Evolutionary conservation across 2,888 invertebrate species (phyloP), one percentile per base, ranked within the genome.

Genomic region (Folsomia manolachei): DNA sequence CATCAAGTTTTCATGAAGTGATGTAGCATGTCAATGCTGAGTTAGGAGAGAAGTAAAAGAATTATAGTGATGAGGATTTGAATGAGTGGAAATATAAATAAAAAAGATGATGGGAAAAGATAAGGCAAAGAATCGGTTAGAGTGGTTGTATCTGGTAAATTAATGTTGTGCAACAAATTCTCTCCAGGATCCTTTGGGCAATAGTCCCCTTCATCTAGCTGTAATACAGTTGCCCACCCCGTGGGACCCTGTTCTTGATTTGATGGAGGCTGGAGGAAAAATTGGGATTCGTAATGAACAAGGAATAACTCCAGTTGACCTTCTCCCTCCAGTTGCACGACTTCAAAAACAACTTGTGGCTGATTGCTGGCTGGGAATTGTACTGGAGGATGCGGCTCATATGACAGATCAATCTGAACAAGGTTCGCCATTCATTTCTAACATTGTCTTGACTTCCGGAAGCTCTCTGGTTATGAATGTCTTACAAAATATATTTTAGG

Each of bases 131-230:
- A 39, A 39, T 39, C 7, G 39, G 39, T 56, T 56, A 56, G 56
- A 56, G 56, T 56, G 56, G 56, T 19, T 19, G 56, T 7, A 56
- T n/a, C 56, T 18, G 4, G 18, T 56, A 56, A n/a, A n/a, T n/a
- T n/a, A n/a, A 39, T 39, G 39, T 9, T 4, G 39, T 39, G 39
- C 39, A 39, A 39, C 7, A 39, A 39, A 39, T n/a, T n/a, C n/a
- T n/a, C n/a, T n/a, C n/a, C 84, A 85, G 81, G 88, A 88, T 81
- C 82, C 83, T 24, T 84, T 85, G 73, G 88, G 88, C 23, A 87
- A 87, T 81, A 87, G 88, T 19, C 87, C 88, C 0, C 83, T 88
- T 23, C 88, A 88, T 81, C 82, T 88, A 68, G 87, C 87, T 26
- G 86, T 87, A 60, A 84, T 86, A 71, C 86, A 86, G 79, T 84